Conservation (phyloP, 30 jellyfish, hydroid and myxozoan species). For the Morbakka virulenta region DNA sequence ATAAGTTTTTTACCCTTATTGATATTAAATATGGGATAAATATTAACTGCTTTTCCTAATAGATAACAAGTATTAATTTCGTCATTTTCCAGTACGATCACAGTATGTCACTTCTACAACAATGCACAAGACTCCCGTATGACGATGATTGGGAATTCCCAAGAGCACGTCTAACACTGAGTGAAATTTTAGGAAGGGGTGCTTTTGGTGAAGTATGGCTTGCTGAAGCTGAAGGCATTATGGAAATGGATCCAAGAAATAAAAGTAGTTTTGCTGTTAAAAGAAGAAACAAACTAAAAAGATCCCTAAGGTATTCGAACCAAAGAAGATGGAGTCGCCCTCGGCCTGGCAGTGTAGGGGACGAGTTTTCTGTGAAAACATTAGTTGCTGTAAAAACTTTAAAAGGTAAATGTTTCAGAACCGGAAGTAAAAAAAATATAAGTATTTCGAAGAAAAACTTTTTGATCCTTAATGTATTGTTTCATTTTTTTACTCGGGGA, state of each 20-base stretch:
- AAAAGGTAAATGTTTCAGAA: constrained; percentile 25
- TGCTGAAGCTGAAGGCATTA: constrained; percentile 91
- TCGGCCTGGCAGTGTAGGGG: background rate
- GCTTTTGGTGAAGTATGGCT: constrained; percentile 98
- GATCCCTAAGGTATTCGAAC: constrained; percentile 16
- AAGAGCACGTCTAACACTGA: constrained; percentile 57
- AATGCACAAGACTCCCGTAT: constrained; percentile 77
- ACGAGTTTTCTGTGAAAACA: constrained; percentile 6
- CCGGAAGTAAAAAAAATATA: too few species aligned
- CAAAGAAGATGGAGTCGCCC: constrained; percentile 7
- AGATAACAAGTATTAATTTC: background rate
- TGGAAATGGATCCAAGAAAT: constrained; percentile 47
- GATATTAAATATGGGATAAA: too few species aligned
- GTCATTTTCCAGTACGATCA: constrained; percentile 79
- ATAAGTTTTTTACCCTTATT: too few species aligned
- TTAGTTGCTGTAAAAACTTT: constrained; percentile 53
- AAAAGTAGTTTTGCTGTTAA: constrained; percentile 8
- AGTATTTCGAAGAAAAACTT: too few species aligned
- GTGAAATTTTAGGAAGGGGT: constrained; percentile 80
- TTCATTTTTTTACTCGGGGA: too few species aligned
- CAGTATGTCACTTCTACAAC: constrained; percentile 63
- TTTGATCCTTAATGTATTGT: too few species aligned
- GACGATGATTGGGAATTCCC: constrained; percentile 97
- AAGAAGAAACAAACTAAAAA: constrained; percentile 15
- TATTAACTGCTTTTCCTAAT: too few species aligned